Evolutionary conservation across 2,888 invertebrate genomes (phyloP), one percentile per base, ranked within the genome.

Genomic region (Lottia scabra): DNA sequence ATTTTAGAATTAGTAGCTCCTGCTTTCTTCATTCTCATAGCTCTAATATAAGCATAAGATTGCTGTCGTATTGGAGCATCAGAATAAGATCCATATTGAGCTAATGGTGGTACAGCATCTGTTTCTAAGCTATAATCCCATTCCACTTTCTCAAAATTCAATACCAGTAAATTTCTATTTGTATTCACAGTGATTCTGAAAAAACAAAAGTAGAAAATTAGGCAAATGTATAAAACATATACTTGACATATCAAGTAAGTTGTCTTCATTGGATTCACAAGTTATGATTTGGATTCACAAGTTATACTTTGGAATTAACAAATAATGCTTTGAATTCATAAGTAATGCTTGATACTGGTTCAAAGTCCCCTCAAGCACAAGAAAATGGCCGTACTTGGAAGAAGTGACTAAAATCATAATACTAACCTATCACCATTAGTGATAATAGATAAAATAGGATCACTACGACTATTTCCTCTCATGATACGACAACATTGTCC

Each of bases 401-500:
- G 8, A 38, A 38, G 10, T 8, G 10, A 1, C 38, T 38, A 38
- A 38, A 63, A 70, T 71, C 26, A 48, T 44, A 16, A 45, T 16
- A 63, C 19, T 56, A 80, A 87, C 89, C 87, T 87, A 73, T 88
- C 85, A 19, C 81, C 86, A 70, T 84, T 85, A 43, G 88, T 87
- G 23, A 84, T 78, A 63, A 89, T 85, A 27, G 81, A 76, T 15
- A 83, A 79, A 63, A 90, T 88, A 8, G 89, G 89, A 76, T 89
- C 89, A 79, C 87, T 87, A 62, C 84, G 84, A 75, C 89, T 88
- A 81, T 89, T 90, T 38, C 89, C 89, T 63, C 89, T 74, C 88
- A 90, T 89, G 69, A 90, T 89, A 23, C 90, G 81, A 73, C 88
- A 85, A 73, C 89, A 90, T 72, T 87, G 85, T 2, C 89, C 88